Evolutionary conservation across 1,140 invertebrate genomes (phyloP).

Genomic region (Akabosia matsudoensis): DNA sequence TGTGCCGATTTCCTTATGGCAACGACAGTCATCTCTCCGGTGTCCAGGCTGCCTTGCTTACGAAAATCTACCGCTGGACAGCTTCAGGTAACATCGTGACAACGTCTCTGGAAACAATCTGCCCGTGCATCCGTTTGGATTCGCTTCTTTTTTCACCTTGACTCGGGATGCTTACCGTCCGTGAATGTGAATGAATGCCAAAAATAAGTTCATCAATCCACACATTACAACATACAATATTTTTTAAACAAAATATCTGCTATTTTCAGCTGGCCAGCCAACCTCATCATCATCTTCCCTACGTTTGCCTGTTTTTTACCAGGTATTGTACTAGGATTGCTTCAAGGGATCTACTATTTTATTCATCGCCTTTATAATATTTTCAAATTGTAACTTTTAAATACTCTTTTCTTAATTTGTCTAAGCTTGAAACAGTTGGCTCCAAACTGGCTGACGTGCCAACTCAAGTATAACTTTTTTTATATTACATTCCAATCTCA

Average conservation of each 20-base stretch:
- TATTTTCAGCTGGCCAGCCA: not conserved
- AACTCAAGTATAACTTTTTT: not conserved
- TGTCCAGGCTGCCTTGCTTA: not conserved
- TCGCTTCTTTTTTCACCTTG: not conserved
- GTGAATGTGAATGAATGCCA: not conserved
- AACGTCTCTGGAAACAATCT: too few relatives aligned
- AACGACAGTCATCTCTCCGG: not conserved
- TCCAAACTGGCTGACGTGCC: too few relatives aligned
- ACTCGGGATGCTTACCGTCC: not conserved
- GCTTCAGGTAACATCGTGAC: too few relatives aligned
- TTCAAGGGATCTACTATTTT: too few relatives aligned
- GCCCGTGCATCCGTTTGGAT: too few relatives aligned
- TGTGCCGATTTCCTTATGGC: not conserved
- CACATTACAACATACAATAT: not conserved
- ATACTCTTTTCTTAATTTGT: not conserved
- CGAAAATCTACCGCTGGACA: too few relatives aligned
- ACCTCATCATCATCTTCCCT: not conserved
- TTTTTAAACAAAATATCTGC: not conserved
- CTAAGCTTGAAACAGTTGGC: not conserved
- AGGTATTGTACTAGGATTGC: too few relatives aligned
- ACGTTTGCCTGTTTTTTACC: too few relatives aligned
- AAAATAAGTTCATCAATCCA: not conserved
- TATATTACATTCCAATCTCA: not conserved
- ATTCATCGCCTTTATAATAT: too few relatives aligned
- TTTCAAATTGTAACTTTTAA: too few relatives aligned